Percentiles rank a stretch among this genome's conserved stretches.
These are phyloP conservation scores for Aldrovandia affinis DNA, from an alignment of 2,797 vertebrate genomes.

Conservation along the genomic window DNA sequence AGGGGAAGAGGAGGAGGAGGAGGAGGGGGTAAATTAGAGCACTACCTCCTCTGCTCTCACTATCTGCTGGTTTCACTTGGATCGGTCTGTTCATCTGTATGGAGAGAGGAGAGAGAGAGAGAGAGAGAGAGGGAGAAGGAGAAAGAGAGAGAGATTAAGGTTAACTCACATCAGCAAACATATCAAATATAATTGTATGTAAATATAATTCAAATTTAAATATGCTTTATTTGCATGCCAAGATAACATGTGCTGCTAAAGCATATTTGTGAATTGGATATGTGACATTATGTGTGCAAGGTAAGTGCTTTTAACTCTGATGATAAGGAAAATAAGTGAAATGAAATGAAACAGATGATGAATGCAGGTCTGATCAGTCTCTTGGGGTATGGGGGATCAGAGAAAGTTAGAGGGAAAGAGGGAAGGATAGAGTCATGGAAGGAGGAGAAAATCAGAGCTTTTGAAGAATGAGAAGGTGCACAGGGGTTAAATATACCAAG, in stretches of 20 bases:
- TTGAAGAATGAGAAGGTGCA: background rate
- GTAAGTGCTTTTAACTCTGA: background rate
- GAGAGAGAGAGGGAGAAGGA: background rate
- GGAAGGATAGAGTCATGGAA: background rate
- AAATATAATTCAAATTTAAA: background rate
- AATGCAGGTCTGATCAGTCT: background rate
- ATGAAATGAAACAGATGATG: background rate
- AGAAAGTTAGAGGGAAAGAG: background rate
- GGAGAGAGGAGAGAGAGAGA: background rate
- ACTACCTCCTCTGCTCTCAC: constrained; percentile 86
- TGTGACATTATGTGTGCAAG: background rate
- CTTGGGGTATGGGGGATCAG: background rate
- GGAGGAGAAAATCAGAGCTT: background rate
- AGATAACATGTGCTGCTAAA: background rate
- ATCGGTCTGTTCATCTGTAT: constrained; percentile 83
- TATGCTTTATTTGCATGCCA: too few relatives aligned
- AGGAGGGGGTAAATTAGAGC: background rate
- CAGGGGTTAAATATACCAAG: background rate
- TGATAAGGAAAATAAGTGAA: background rate
- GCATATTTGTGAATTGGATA: background rate
- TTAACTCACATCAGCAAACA: background rate
- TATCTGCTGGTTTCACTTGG: constrained; percentile 86
- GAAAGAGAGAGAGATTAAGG: background rate
- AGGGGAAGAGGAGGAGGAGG: background rate
- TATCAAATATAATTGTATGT: background rate